Evolutionary conservation across 2,113 vertebrate genomes (phyloP), one percentile per base, ranked within the genome.

Genomic region (Muntiacus reevesi): DNA sequence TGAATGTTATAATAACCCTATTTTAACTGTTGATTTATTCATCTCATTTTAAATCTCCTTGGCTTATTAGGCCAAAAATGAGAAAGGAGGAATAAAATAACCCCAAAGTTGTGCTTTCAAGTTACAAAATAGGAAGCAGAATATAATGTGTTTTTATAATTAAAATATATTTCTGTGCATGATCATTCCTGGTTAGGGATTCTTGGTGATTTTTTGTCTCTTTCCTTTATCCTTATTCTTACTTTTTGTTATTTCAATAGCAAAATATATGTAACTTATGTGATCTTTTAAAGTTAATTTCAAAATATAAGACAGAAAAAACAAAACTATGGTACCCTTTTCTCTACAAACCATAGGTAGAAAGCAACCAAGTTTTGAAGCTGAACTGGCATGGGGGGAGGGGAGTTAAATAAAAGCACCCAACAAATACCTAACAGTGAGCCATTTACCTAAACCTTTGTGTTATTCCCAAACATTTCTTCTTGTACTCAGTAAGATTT

Each of bases 1-100:
- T 83, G 27, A 96, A 89, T 82, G 11, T 40, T 83, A 43, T 50
- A 91, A 95, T 92, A 96, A 89, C 30, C 36, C 17, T 60, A 85
- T 30, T 94, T 96, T 90, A 93, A 97, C 64, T 95, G 95, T 84
- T 93, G 36, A 98, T 96, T 94, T 89, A 92, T 89, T 96, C 40
- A 40, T 97, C 40, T 89, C 74, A 97, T 95, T 96, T 97, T 87
- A 98, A 97, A 96, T 95, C 82, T 45, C 36, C 40, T 83, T 87
- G 40, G 19, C 79, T 94, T 95, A 92, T 91, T 55, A 93, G 14
- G 87, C 43, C 62, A 93, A 96, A 96, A 89, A 74, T 78, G 23
- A 95, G 45, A 90, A 81, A 57, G 36, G 91, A 90, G 23, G n/a
- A 83, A 93, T 60, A 82, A 91, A 78, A 3, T 13, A 86, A 47